Base-by-base conservation (phyloP, 1,140 invertebrate species). In the Orchestia grillus region DNA sequence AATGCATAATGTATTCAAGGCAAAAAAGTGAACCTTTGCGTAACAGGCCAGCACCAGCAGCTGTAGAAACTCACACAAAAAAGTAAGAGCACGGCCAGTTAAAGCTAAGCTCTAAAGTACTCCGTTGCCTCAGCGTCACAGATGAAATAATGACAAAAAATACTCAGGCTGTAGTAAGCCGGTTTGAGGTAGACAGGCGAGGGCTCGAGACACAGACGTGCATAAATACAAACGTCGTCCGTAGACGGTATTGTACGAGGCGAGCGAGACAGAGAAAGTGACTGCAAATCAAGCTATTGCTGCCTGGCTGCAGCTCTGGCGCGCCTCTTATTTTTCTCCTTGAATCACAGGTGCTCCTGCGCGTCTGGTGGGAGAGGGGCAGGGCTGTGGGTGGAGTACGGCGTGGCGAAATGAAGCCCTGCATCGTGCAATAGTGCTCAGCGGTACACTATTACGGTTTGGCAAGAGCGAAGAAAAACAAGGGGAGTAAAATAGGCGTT, bases 251-350 rank as follows among this genome's bases (percentile, higher is more conserved):
- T 77, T 77, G 62, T 36, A 36, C 62, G 36, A 8, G 62, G 62
- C 62, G 62, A 77, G 62, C 28, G 62, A 77, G 62, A 77, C 62
- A 36, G 62, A 77, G 62, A 77, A 77, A 77, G 62, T 77, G 62
- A 77, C 62, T 77, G 62, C 62, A 77, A 77, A 77, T 77, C 62
- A 77, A 77, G 62, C 62, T 77, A 77, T 77, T 77, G 62, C 62
- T 77, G 62, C 62, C 62, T 77, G 62, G 62, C 62, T 77, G 62
- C 62, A 77, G 62, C 62, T 15, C 62, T 77, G 62, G 28, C 62
- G 47, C 28, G 1, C 62, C 62, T 77, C 62, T 77, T 77, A 36
- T 77, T 77, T 77, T 77, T 77, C 62, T 77, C 36, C 15, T 15
- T 36, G 62, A 28, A 77, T 77, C 62, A 77, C 62, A 77, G 62